phyloP scores from a whole-genome alignment of 2,888 invertebrate species.

The Epinotia ramella region DNA sequence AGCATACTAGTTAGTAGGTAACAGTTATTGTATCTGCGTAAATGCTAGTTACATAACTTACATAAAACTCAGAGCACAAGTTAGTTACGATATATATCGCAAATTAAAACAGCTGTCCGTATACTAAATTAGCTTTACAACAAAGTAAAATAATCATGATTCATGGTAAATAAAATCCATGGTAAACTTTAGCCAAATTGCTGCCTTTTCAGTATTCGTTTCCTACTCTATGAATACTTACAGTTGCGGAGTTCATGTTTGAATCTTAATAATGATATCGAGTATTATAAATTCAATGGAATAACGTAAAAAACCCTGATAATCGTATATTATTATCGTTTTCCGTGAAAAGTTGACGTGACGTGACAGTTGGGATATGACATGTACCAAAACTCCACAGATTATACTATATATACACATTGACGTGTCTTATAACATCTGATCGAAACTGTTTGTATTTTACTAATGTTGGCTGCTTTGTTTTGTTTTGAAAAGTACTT shows the following conservation, averaged over 20 bases:
- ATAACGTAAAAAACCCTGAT: slow-evolving; percentile 19
- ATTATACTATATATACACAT: not conserved
- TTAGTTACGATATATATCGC: slow-evolving; percentile 49
- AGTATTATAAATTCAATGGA: not conserved
- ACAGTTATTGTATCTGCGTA: slow-evolving; percentile 28
- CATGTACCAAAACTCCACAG: slow-evolving; percentile 20
- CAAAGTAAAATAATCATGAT: slow-evolving; percentile 27
- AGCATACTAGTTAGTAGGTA: not conserved
- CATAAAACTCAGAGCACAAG: slow-evolving; percentile 18
- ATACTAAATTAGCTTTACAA: slow-evolving; percentile 10
- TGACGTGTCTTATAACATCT: not conserved
- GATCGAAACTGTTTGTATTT: not conserved
- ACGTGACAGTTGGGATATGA: slow-evolving; percentile 17
- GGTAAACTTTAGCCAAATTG: slow-evolving; percentile 17
- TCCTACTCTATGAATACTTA: slow-evolving; percentile 58
- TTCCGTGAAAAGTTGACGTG: slow-evolving; percentile 34
- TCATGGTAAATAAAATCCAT: slow-evolving; percentile 24
- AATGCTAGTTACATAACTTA: slow-evolving; percentile 16
- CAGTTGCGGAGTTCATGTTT: slow-evolving; percentile 80
- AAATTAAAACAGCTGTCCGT: slow-evolving; percentile 56
- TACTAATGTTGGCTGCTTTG: not conserved
- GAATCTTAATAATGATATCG: slow-evolving; percentile 44
- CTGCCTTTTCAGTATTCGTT: not conserved
- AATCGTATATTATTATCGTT: slow-evolving; percentile 30
- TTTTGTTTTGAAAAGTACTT: not conserved